Conservation (phyloP, 2,113 vertebrate species). For the Ceyx cyanopectus region DNA sequence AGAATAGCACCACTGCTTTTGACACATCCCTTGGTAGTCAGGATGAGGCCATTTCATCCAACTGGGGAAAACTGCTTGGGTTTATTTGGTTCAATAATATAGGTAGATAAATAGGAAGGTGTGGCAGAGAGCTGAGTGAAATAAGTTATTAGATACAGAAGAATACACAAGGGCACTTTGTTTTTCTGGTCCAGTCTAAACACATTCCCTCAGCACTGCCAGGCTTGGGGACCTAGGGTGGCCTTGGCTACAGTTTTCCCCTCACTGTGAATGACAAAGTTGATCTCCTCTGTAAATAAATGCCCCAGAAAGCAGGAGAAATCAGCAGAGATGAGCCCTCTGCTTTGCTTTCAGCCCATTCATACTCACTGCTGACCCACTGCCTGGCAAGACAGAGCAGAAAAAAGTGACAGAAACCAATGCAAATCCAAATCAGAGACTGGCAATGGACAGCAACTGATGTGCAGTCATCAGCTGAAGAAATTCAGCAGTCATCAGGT, state of each 20-base stretch:
- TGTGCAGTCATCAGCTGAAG: background rate
- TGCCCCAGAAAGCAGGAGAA: background rate
- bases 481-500: background rate
- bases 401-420: background rate
- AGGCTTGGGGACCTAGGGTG: background rate
- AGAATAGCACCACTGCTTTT: background rate
- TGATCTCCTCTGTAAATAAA: background rate
- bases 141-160: background rate
- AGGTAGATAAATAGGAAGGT: background rate
- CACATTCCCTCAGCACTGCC: background rate
- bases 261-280: background rate
- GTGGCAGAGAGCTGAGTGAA: background rate
- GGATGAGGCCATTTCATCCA: background rate
- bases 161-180: background rate
- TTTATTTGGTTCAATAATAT: background rate
- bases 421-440: background rate
- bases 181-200: background rate
- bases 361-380: background rate
- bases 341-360: background rate
- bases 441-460: background rate
- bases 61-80: background rate
- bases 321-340: background rate
- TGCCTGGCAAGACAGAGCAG: background rate
- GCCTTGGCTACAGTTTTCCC: background rate
- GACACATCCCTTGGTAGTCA: background rate